Percentiles rank a stretch among this genome's conserved stretches.
Conservation (phyloP, 2,888 invertebrate genomes). For the Amaurobius ferox region DNA sequence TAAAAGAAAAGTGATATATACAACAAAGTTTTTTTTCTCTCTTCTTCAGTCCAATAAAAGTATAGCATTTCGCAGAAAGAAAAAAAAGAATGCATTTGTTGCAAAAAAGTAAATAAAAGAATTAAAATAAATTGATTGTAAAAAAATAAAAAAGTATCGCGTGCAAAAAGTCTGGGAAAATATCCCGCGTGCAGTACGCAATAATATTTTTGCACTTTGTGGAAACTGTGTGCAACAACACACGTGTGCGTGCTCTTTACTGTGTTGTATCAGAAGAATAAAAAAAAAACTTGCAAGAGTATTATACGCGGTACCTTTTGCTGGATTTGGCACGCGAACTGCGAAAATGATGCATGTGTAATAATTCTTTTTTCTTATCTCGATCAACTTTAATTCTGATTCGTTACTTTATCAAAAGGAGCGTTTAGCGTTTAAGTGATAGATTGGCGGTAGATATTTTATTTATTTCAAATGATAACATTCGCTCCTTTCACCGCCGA, state of each 20-base stretch:
- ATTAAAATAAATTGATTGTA: neutral
- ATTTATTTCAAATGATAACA: neutral
- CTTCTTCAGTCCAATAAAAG: neutral
- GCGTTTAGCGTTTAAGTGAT: neutral
- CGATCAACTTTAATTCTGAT: conserved; percentile 6
- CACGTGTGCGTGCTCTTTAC: conserved; percentile 33
- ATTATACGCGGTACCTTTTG: conserved; percentile 37
- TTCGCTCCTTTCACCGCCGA: neutral
- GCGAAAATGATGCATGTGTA: conserved; percentile 52
- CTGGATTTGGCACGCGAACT: conserved; percentile 31
- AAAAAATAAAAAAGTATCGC: conserved; percentile 25
- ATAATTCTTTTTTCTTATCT: conserved; percentile 21
- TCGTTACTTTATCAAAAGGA: neutral
- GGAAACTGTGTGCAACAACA: conserved; percentile 26
- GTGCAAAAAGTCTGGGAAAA: conserved; percentile 37
- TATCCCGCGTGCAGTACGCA: conserved; percentile 25
- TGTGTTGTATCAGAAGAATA: conserved; percentile 13
- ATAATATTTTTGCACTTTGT: conserved; percentile 54
- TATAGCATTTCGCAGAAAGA: neutral
- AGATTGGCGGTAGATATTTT: neutral
- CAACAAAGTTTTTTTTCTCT: no score
- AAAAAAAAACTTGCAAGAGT: conserved; percentile 44
- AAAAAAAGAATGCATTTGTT: neutral
- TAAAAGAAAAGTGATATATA: no score
- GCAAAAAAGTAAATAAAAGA: conserved; percentile 3